These are phyloP conservation scores for Hemiscyllium ocellatum DNA, from an alignment of 2,113 vertebrate species.

Conservation along the genomic window DNA sequence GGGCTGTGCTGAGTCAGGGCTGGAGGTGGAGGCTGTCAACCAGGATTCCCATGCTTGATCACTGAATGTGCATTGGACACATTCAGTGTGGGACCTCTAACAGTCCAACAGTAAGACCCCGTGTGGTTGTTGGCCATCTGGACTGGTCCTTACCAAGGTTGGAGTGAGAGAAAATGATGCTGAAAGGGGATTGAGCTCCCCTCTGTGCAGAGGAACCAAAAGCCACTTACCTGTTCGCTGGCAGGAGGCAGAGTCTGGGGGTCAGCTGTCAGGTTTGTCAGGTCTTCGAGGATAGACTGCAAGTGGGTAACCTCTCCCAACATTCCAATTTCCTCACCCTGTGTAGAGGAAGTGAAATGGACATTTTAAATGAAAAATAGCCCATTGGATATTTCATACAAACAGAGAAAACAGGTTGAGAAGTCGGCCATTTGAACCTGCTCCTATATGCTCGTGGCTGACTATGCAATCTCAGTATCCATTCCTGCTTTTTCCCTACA, in stretches of 20 bases:
- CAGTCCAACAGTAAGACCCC: neutral
- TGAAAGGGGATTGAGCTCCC: neutral
- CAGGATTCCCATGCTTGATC: too few relatives aligned
- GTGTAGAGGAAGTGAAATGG: neutral
- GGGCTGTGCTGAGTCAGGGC: too few relatives aligned
- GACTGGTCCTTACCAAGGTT: neutral
- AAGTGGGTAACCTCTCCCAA: constrained; percentile 71
- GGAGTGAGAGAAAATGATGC: neutral
- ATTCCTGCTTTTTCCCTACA: too few relatives aligned
- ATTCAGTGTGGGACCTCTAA: neutral
- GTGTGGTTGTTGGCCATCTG: neutral
- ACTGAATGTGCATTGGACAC: too few relatives aligned
- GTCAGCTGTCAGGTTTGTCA: constrained; percentile 61
- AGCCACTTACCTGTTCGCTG: constrained; percentile 62
- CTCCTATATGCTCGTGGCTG: too few relatives aligned
- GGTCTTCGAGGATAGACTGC: constrained; percentile 69
- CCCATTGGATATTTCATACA: neutral
- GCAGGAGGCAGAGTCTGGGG: constrained; percentile 64
- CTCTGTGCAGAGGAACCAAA: neutral
- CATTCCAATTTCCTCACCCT: constrained; percentile 74
- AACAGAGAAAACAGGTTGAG: too few relatives aligned
- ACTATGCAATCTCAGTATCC: too few relatives aligned
- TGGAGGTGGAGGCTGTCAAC: too few relatives aligned
- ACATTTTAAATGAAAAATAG: neutral
- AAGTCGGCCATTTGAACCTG: too few relatives aligned